These are phyloP conservation scores for Urophycis tenuis DNA, from an alignment of 2,797 vertebrate species.

Conservation along the genomic window DNA sequence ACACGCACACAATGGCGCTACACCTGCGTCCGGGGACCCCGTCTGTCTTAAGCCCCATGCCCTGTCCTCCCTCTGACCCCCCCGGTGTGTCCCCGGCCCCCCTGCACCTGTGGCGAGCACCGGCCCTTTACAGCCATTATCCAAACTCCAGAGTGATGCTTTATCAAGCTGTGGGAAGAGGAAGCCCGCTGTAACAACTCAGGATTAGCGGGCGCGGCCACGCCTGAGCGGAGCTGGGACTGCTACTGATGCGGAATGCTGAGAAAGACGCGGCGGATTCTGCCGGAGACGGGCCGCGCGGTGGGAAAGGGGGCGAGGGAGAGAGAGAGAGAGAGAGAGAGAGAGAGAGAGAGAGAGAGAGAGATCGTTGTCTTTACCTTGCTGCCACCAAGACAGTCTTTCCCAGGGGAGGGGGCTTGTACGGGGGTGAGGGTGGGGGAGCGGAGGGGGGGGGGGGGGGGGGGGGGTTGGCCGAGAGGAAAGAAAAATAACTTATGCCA, in stretches of 20 bases:
- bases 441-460: too few species aligned
- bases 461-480: constrained; percentile 53
- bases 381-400: constrained; percentile 80
- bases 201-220: constrained; percentile 72
- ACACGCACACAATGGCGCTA: constrained; percentile 14
- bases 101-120: constrained; percentile 68
- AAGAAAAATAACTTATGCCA: constrained; percentile 72
- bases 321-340: too few species aligned
- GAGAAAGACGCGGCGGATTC: constrained; percentile 76
- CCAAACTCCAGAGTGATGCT: constrained; percentile 67
- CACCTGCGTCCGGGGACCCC: constrained; percentile 23
- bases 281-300: constrained; percentile 65
- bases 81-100: constrained; percentile 66
- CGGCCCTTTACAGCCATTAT: constrained; percentile 64
- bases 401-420: constrained; percentile 72
- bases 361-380: constrained; percentile 78
- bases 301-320: too few species aligned
- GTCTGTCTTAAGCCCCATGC: constrained; percentile 25
- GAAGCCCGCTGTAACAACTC: constrained; percentile 82
- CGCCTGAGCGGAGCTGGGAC: constrained; percentile 73
- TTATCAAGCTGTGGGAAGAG: constrained; percentile 83
- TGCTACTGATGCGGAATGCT: constrained; percentile 81
- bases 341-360: too few species aligned
- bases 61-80: constrained; percentile 55
- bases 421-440: too few species aligned